phyloP scores from a whole-genome alignment of 2,888 invertebrate genomes.

The Euproctis similis region DNA sequence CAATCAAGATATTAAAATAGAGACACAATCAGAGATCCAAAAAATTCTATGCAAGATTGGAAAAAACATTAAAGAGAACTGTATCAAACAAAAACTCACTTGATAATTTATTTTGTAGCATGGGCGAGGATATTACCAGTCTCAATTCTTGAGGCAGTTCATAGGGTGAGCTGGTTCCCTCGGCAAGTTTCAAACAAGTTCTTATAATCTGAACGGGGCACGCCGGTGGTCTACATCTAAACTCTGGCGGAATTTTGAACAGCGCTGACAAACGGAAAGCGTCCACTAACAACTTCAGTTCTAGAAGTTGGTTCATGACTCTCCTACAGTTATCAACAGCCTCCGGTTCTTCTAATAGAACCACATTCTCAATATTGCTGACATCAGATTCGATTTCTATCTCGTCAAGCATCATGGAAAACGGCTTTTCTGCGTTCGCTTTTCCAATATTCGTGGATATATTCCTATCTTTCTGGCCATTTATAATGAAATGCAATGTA shows the following conservation, averaged over 20 bases:
- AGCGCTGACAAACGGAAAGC: conserved; percentile 77
- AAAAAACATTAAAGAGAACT: no score
- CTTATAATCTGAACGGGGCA: conserved; percentile 76
- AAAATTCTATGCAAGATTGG: no score
- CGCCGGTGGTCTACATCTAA: conserved; percentile 43
- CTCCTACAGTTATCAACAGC: conserved; percentile 58
- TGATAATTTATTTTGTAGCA: conserved; percentile 50
- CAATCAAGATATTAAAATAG: neutral
- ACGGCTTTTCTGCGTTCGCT: conserved; percentile 45
- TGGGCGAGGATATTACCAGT: conserved; percentile 65
- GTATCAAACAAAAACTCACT: conserved; percentile 33
- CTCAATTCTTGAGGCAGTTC: conserved; percentile 80
- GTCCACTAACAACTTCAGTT: conserved; percentile 73
- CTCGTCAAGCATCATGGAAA: conserved; percentile 52
- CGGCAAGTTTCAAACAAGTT: conserved; percentile 78
- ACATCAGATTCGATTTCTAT: conserved; percentile 65
- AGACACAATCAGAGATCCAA: no score
- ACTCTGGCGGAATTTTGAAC: conserved; percentile 65
- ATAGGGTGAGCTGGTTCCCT: conserved; percentile 77
- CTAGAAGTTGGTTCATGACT: conserved; percentile 72
- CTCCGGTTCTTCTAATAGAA: conserved; percentile 51
- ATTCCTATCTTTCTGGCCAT: conserved; percentile 49
- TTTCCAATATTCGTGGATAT: conserved; percentile 43
- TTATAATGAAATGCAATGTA: conserved; percentile 52
- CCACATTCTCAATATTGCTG: conserved; percentile 54